Evolutionary conservation across 1,140 invertebrate genomes (phyloP).

Genomic region (Druon quercuslanigerum): DNA sequence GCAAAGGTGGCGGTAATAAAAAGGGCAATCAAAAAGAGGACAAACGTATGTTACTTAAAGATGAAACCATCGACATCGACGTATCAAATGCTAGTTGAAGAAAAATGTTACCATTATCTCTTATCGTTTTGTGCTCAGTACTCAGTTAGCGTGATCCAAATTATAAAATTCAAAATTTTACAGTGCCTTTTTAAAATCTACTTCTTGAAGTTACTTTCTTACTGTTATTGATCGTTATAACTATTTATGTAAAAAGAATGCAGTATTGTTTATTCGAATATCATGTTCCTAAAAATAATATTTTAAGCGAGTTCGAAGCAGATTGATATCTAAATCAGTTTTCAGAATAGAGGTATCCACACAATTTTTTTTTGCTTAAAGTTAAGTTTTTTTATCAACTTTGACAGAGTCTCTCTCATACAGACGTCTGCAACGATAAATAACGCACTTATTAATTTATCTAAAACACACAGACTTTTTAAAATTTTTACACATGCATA

Average conservation of each 20-base stretch:
- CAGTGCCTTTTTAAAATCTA: slow-evolving; percentile 15
- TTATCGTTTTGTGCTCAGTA: slow-evolving; percentile 8
- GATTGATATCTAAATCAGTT: too few species aligned
- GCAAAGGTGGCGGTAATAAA: slow-evolving; percentile 75
- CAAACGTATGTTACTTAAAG: slow-evolving; percentile 75
- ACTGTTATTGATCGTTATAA: slow-evolving; percentile 2
- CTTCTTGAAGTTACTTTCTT: slow-evolving; percentile 12
- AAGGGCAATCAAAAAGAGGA: slow-evolving; percentile 72
- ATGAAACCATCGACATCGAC: slow-evolving; percentile 75
- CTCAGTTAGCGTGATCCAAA: not conserved
- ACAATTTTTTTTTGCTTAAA: too few species aligned
- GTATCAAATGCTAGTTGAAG: slow-evolving; percentile 71
- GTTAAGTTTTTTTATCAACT: too few species aligned
- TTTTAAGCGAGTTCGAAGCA: too few species aligned
- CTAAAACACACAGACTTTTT: too few species aligned
- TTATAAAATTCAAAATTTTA: not conserved
- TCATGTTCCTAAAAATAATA: too few species aligned
- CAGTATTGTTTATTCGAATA: too few species aligned
- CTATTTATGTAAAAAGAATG: not conserved
- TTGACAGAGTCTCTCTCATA: too few species aligned
- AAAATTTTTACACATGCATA: too few species aligned
- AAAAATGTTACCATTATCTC: not conserved
- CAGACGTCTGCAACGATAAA: too few species aligned
- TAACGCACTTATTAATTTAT: too few species aligned
- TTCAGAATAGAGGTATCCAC: too few species aligned